Percentiles rank a stretch among this genome's conserved stretches.
Conservation (phyloP, 2,113 vertebrate species). For the Planiliza haematocheilus region DNA sequence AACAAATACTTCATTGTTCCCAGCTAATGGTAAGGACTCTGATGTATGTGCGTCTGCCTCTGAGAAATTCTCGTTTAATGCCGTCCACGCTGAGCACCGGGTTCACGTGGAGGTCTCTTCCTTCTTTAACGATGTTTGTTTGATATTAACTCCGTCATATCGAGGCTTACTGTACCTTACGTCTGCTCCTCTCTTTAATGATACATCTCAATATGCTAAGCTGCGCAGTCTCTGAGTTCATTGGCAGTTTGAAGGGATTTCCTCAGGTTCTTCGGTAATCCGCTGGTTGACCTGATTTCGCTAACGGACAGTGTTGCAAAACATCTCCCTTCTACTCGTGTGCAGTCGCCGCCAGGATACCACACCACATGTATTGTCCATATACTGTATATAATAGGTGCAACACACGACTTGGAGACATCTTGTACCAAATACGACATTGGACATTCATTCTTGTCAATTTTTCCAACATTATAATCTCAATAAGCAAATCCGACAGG, state of each 20-base stretch:
- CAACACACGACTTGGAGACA: no score
- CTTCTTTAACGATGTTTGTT: slow-evolving; percentile 57
- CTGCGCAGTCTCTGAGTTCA: slow-evolving; percentile 52
- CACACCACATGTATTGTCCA: no score
- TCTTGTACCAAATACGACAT: no score
- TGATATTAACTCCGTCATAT: slow-evolving; percentile 38
- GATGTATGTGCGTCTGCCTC: slow-evolving; percentile 22
- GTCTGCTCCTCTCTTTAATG: slow-evolving; percentile 34
- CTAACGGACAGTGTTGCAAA: slow-evolving; percentile 2
- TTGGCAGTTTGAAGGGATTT: slow-evolving; percentile 67
- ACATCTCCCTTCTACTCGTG: slow-evolving; percentile 2
- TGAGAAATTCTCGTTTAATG: slow-evolving; percentile 2
- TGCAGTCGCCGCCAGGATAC: slow-evolving; percentile 5
- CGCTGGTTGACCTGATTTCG: slow-evolving; percentile 66
- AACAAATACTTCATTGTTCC: slow-evolving; percentile 23
- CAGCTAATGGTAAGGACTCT: slow-evolving; percentile 6
- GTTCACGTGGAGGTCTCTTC: slow-evolving; percentile 61
- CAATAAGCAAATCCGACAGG: no score
- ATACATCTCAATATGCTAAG: slow-evolving; percentile 44
- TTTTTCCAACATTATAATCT: no score
- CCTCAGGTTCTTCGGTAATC: slow-evolving; percentile 65
- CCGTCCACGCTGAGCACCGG: slow-evolving; percentile 24
- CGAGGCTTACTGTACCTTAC: slow-evolving; percentile 2
- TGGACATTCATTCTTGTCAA: no score
- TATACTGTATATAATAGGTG: no score